A percentile compares a stretch with the other conserved stretches of the same genome.
Conservation (phyloP, 2,113 vertebrate species). For the Lophochroa leadbeateri region DNA sequence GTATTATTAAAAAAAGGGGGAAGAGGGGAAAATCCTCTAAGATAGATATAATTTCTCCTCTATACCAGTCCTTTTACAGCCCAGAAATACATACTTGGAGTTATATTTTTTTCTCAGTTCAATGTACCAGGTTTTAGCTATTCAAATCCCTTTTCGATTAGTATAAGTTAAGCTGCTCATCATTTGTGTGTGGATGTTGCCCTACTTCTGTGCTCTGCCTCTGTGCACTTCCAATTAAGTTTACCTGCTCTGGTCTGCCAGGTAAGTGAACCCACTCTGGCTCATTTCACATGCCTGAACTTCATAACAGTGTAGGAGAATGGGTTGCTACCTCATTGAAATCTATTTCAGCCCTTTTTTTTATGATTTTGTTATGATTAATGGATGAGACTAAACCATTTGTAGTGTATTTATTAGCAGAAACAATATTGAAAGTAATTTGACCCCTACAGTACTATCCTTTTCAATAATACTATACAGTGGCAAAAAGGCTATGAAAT, state of each 20-base stretch:
- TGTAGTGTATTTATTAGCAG: not conserved
- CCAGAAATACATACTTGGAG: not conserved
- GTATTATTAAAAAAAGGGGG: not conserved
- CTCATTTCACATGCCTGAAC: not conserved
- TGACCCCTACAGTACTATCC: not conserved
- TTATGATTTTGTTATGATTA: not conserved
- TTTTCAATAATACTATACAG: not conserved
- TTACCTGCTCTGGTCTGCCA: not conserved
- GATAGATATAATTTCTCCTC: not conserved
- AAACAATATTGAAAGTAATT: conserved; percentile 35
- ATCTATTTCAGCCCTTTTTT: not conserved
- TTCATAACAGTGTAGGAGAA: not conserved
- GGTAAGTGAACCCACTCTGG: not conserved
- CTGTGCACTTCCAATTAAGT: not conserved
- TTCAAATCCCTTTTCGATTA: conserved; percentile 21
- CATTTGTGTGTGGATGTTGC: not conserved
- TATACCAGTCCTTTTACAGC: not conserved
- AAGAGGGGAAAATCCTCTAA: not conserved
- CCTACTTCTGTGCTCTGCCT: not conserved
- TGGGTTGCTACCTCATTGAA: not conserved
- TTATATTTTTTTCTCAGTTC: not conserved
- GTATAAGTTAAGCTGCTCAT: not conserved
- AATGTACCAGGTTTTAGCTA: not conserved
- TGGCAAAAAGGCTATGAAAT: conserved; percentile 25
- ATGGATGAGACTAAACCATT: not conserved